Conservation (phyloP, 2,888 invertebrate genomes). For the Drosophila formosana region DNA sequence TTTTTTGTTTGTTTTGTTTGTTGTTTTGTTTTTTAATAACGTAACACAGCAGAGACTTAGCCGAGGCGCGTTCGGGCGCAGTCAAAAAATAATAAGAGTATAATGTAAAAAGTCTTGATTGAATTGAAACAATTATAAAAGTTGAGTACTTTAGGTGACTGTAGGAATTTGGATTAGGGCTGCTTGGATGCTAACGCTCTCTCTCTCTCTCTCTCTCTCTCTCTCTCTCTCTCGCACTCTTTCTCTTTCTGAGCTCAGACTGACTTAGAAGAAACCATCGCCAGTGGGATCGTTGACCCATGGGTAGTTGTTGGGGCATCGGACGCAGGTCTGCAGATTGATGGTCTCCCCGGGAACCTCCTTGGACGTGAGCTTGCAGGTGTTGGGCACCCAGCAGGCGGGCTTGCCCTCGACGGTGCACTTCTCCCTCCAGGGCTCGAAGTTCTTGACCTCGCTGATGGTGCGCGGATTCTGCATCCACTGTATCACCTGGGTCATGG, state of each 20-base stretch:
- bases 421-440: conserved; percentile 97
- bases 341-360: conserved; percentile 97
- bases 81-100: conserved; percentile 52
- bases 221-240: conserved; percentile 43
- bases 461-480: conserved; percentile 97
- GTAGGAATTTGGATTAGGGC: conserved; percentile 60
- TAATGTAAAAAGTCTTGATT: conserved; percentile 66
- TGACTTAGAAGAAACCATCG: conserved; percentile 92
- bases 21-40: conserved; percentile 74
- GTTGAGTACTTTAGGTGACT: conserved; percentile 46
- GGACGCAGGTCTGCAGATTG: conserved; percentile 96
- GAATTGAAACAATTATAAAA: conserved; percentile 48
- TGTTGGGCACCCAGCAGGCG: conserved; percentile 95
- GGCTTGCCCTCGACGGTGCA: conserved; percentile 93
- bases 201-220: conserved; percentile 20
- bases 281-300: conserved; percentile 95
- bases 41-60: conserved; percentile 85
- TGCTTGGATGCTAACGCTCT: conserved; percentile 48
- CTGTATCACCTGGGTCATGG: conserved; percentile 98
- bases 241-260: conserved; percentile 52
- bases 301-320: conserved; percentile 97
- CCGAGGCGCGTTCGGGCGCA: conserved; percentile 59
- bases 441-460: conserved; percentile 93
- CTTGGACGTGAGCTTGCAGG: conserved; percentile 96
- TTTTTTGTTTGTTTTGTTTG: conserved; percentile 39